Evolutionary conservation across 1,140 invertebrate species (phyloP).

Genomic region (Maniola jurtina): DNA sequence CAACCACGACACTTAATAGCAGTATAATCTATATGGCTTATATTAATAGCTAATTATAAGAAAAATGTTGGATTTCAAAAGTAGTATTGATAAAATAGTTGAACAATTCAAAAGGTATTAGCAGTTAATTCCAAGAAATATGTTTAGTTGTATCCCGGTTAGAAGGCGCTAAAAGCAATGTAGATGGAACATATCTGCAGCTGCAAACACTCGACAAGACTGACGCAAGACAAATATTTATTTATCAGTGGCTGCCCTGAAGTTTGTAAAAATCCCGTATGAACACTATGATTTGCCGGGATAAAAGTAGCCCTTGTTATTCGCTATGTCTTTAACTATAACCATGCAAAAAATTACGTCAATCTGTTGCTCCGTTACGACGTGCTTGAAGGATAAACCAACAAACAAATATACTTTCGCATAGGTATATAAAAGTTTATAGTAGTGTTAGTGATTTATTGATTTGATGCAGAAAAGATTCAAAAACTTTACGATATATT

Average conservation of each 20-base stretch:
- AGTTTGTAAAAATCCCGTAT: not conserved
- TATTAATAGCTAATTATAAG: conserved; percentile 2
- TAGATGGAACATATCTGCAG: conserved; percentile 13
- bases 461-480: too few relatives aligned
- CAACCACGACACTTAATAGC: not conserved
- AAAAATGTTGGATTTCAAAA: not conserved
- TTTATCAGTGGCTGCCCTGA: not conserved
- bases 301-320: too few relatives aligned
- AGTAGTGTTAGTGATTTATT: too few relatives aligned
- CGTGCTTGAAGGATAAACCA: too few relatives aligned
- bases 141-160: conserved; percentile 34
- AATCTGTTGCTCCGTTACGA: too few relatives aligned
- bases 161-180: conserved; percentile 58
- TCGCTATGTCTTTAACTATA: too few relatives aligned
- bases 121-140: conserved; percentile 47
- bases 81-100: conserved; percentile 12
- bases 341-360: too few relatives aligned
- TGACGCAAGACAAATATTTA: not conserved
- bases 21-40: not conserved
- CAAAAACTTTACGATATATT: too few relatives aligned
- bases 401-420: too few relatives aligned
- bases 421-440: too few relatives aligned
- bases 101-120: conserved; percentile 37
- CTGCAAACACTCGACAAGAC: not conserved
- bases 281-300: too few relatives aligned